Percentiles rank a stretch among this genome's conserved stretches.
phyloP scores from a whole-genome alignment of 2,113 vertebrate species.

The Ceratotherium simum region DNA sequence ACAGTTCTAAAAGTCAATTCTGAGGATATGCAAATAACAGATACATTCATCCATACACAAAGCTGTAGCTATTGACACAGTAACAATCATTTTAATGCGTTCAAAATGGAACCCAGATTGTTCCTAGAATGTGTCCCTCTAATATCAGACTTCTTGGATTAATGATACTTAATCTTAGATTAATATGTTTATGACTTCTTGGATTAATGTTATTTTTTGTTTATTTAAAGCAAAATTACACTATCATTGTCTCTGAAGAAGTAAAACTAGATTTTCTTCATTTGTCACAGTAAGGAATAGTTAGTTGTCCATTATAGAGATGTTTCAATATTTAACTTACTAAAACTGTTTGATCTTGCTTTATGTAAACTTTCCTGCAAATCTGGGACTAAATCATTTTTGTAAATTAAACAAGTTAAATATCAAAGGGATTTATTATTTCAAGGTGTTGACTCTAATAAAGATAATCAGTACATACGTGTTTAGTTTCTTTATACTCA shows the following conservation, averaged over 20 bases:
- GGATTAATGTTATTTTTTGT: slow-evolving; percentile 33
- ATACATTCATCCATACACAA: neutral
- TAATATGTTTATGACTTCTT: slow-evolving; percentile 10
- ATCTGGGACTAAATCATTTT: neutral
- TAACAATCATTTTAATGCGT: slow-evolving; percentile 45
- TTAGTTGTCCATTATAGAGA: neutral
- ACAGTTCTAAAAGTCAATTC: neutral
- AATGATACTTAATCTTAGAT: slow-evolving; percentile 24
- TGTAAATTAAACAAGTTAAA: slow-evolving; percentile 53
- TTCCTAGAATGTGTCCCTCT: neutral
- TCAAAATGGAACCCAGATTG: slow-evolving; percentile 56
- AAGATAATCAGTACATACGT: neutral
- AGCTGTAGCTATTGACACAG: neutral
- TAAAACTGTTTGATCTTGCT: neutral
- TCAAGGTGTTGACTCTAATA: neutral
- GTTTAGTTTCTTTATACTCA: neutral
- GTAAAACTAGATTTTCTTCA: slow-evolving; percentile 34
- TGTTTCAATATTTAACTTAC: slow-evolving; percentile 37
- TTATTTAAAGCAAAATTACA: slow-evolving; percentile 55
- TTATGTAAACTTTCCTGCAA: neutral
- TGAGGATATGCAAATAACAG: neutral
- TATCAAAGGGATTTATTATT: slow-evolving; percentile 40
- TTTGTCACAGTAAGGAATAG: slow-evolving; percentile 25
- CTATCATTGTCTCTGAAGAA: slow-evolving; percentile 11
- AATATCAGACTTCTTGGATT: slow-evolving; percentile 25